A percentile compares a stretch with the other conserved stretches of the same genome.
Conservation (phyloP, 92 coral and sea anemone genomes). For the Hydrozoanthus gracilis region DNA sequence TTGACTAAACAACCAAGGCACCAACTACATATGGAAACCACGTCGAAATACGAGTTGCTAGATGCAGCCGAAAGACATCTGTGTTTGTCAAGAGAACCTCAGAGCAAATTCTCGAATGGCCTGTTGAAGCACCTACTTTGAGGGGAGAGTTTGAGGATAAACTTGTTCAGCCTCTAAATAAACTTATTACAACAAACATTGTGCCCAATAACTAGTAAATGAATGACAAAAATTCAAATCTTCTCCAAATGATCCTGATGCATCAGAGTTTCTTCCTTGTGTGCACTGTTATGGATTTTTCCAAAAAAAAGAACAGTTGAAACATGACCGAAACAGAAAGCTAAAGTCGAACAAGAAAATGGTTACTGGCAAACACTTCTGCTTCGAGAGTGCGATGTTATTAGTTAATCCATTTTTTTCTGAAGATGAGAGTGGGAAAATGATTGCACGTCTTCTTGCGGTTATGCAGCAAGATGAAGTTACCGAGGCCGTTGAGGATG, state of each 20-base stretch:
- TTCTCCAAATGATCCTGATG: slow-evolving; percentile 4
- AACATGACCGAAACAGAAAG: slow-evolving; percentile 41
- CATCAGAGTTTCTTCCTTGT: slow-evolving; percentile 47
- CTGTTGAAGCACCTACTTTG: background rate
- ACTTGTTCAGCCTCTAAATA: slow-evolving; percentile 5
- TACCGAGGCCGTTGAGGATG: background rate
- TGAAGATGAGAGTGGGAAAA: background rate
- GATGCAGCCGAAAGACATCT: background rate
- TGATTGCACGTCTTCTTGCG: slow-evolving; percentile 1
- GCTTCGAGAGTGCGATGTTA: slow-evolving; percentile 2
- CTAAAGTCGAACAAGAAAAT: background rate
- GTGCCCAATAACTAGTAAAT: no score
- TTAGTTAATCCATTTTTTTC: slow-evolving; percentile 20
- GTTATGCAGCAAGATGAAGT: slow-evolving; percentile 17
- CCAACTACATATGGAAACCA: background rate
- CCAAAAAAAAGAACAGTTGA: slow-evolving; percentile 37
- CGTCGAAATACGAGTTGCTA: background rate
- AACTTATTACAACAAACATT: background rate
- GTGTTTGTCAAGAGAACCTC: background rate
- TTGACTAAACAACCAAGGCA: background rate
- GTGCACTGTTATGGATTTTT: slow-evolving; percentile 44
- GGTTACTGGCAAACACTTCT: background rate
- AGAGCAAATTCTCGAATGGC: background rate
- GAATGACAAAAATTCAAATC: no score
- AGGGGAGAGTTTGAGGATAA: background rate